Evolutionary conservation across 2,888 invertebrate species (phyloP), one percentile per base, ranked within the genome.

Genomic region (Chelonus formosanus): DNA sequence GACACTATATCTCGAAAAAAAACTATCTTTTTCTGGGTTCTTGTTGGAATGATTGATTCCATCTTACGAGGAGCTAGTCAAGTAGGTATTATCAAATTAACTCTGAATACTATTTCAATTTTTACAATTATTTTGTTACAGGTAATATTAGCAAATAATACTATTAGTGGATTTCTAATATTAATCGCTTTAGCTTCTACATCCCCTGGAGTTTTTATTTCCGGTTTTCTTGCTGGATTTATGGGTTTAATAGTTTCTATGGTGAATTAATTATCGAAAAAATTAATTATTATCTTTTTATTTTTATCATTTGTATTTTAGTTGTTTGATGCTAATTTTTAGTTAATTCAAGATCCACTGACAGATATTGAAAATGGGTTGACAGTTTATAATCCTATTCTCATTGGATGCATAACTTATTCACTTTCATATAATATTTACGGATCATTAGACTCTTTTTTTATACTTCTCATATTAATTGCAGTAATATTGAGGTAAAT

Each of bases 101-200:
- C 20, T 20, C 20, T 20, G 20, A 62, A 60, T 36, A 55, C 57
- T 57, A 45, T 60, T 6, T 57, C 60, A 3, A 50, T 63, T 43
- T 63, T 36, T 40, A 44, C 45, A 7, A 8, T 8, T 44, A 44
- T 45, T 47, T 6, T 48, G 68, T 72, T 73, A 2, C 75, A 86
- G 86, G 82, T 82, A 6, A 77, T 79, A 5, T 83, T 84, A 57
- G 82, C 84, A 5, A 85, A 85, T 73, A 86, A 85, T 75, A 85
- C 86, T 5, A 70, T 85, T 63, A 83, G 83, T 52, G 86, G 86
- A 7, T 65, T 84, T 7, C 69, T 86, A 32, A 80, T 85, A 69
- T 74, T 81, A 35, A 67, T 81, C 36, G 81, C 82, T 7, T 73
- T 85, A 20, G 80, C 76, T 62, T 71, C 77, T 63, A 75, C 78